phyloP scores from a whole-genome alignment of 2,113 vertebrate genomes.

The Emydura subglobosa region DNA sequence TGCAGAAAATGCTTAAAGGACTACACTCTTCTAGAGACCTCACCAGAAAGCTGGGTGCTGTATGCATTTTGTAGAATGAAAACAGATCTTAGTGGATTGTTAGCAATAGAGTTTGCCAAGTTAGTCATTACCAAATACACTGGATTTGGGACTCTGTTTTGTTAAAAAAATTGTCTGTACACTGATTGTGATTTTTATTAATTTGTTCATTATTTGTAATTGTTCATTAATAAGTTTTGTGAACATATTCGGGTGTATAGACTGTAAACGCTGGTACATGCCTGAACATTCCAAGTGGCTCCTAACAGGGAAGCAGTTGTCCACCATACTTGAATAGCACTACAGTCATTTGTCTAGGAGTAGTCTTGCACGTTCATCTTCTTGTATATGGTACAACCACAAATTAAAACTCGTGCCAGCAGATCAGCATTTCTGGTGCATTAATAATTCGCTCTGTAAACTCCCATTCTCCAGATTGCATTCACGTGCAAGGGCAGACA shows the following conservation, averaged over 20 bases:
- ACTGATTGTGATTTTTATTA: not conserved
- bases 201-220: not conserved
- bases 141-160: fast-evolving
- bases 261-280: not conserved
- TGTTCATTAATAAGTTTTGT: not conserved
- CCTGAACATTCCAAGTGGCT: not conserved
- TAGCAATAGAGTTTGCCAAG: fast-evolving
- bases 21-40: not conserved
- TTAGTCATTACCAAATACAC: fast-evolving
- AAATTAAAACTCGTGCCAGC: constrained; percentile 18
- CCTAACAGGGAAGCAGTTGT: not conserved
- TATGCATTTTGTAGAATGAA: not conserved
- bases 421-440: not conserved
- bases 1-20: not conserved
- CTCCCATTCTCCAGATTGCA: not conserved
- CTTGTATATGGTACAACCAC: not conserved
- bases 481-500: not conserved
- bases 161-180: not conserved
- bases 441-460: not conserved
- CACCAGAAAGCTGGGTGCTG: fast-evolving
- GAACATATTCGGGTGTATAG: constrained; percentile 34
- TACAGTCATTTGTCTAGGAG: not conserved
- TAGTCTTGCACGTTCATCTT: not conserved
- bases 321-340: not conserved
- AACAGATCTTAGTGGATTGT: not conserved